Base-by-base conservation (phyloP, 1,140 invertebrate species). In the Amphibalanus amphitrite region DNA sequence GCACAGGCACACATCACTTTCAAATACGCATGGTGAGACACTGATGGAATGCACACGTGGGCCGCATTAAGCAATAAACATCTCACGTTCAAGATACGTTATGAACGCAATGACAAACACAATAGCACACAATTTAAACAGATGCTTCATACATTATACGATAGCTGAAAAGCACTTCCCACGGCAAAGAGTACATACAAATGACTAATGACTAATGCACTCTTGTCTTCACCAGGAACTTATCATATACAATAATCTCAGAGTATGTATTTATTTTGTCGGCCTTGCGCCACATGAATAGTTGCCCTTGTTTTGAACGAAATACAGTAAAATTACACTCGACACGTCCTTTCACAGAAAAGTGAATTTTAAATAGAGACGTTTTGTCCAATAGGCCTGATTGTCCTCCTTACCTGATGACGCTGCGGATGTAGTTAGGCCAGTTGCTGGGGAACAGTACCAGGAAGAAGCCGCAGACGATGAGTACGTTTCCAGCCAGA, bases 381-480 rank as follows among this genome's bases (percentile, higher is more conserved):
- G 47, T 23, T 20, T 13, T n/a, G n/a, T 59, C 10, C 1, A 3
- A 20, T 59, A 8, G 1, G 23, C 17, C 47, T 38, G 15, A 38
- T 38, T 15, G 15, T 13, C 6, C 29, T 71, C 69, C 74, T 69
- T 86, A 93, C 90, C 91, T 88, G 74, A 95, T 83, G 69, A 94
- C 81, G 75, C 90, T 84, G 73, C 91, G 93, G 78, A 95, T 91
- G 79, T 94, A 95, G 78, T 94, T 89, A 3, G 93, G 92, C 93
- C 93, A 97, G 81, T 95, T 93, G 79, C 93, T 90, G 1, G 93
- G 94, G 76, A 97, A 91, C 86, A 96, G 91, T 69, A 95, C 92
- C 40, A 96, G 84, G 78, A 93, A 91, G 82, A 95, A 95, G 70
- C 92, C 92, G 70, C 93, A 89, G 4, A 89, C 86, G 76, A 95